Evolutionary conservation across 1,140 invertebrate species (phyloP), one percentile per base, ranked within the genome.

Genomic region (Papilio helenus): DNA sequence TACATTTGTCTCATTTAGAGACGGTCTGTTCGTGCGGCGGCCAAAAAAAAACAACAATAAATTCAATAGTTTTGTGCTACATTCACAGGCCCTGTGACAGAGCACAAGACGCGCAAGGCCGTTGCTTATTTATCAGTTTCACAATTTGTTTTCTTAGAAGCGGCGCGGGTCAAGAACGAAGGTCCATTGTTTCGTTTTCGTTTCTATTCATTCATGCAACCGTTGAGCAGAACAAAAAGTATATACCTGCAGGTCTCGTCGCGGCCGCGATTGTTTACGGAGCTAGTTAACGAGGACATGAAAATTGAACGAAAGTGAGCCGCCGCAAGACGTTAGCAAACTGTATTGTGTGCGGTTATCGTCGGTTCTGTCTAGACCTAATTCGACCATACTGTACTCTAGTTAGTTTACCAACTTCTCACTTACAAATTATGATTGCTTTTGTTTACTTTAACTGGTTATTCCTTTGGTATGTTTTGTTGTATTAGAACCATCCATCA

Each of bases 111-210:
- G 72, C 42, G 23, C 72, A 74, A 74, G 72, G 72, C 72, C 72
- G 23, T 74, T 51, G 42, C n/a, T 74, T 23, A 74, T 74, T 74
- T 74, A 74, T 74, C 44, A 16, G 72, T 74, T 74, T 49, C 72
- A 74, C 72, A 74, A 74, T 74, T 74, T 74, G 72, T 74, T 74
- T 74, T 74, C 72, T 49, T 74, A 74, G 72, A 74, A 74, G 20
- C 72, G 72, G n/a, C 72, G 44, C 72, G 42, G 72, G 72, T 74
- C 72, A 74, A 74, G 72, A 74, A 74, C 72, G 44, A 44, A 74
- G 39, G 72, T 74, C 72, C 72, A 74, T 74, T 74, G 72, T 74
- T 74, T 74, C 42, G 42, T 74, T 74, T 74, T 74, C 72, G 72
- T 74, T 74, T 49, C 72, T 74, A 74, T 74, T 74, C 72, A 74